Evolutionary conservation across 2,113 vertebrate genomes (phyloP).

Genomic region (Ameiurus melas): DNA sequence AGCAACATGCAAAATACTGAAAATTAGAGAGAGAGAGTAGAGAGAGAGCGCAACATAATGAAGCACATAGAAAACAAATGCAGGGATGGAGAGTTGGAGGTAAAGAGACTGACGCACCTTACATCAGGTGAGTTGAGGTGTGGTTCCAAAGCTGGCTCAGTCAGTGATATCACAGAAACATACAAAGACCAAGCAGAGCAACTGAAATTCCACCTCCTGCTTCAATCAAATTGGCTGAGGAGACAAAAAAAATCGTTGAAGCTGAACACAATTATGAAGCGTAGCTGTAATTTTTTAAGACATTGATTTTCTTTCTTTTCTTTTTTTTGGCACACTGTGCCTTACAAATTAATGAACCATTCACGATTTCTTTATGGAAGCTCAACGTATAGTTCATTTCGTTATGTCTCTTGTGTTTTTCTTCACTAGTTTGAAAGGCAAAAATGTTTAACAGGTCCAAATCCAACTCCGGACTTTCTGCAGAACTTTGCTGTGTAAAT

Average conservation of each 20-base stretch:
- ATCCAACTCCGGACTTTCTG: background rate
- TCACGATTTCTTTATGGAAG: conserved; percentile 16
- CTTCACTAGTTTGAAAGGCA: too few species aligned
- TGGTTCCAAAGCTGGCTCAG: background rate
- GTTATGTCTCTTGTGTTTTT: background rate
- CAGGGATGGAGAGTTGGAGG: background rate
- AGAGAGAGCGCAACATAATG: background rate
- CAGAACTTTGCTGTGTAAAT: background rate
- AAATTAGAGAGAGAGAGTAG: too few species aligned
- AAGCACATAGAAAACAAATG: background rate
- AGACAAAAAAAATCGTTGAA: conserved; percentile 21
- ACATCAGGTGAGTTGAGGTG: background rate
- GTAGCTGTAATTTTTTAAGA: conserved; percentile 41
- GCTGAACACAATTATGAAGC: conserved; percentile 34
- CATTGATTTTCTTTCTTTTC: conserved; percentile 21
- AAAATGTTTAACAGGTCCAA: background rate
- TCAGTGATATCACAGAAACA: background rate
- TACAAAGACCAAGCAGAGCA: background rate
- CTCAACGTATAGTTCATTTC: background rate
- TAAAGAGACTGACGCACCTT: background rate
- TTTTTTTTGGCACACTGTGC: background rate
- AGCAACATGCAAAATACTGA: too few species aligned
- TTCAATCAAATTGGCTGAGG: conserved; percentile 27
- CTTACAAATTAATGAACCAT: conserved; percentile 28
- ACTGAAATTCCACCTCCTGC: conserved; percentile 36